Base-by-base conservation (phyloP, 2,113 vertebrate genomes). In the Corythoichthys intestinalis region DNA sequence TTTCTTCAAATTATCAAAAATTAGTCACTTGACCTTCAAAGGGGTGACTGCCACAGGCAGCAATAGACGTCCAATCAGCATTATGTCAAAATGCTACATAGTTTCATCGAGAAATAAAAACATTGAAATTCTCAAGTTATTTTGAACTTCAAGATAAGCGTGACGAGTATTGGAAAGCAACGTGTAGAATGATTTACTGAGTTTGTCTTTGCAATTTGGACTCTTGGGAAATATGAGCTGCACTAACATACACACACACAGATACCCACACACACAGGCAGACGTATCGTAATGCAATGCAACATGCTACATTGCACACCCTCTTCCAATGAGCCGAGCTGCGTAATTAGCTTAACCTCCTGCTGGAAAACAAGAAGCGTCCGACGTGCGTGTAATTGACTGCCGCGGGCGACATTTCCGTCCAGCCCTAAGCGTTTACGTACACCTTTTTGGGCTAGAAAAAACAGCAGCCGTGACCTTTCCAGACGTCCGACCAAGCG, bases 141-240 rank as follows among this genome's bases (percentile, higher is more conserved):
- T 28, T 28, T 28, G 20, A 28, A 28, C 20, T 28, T 28, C 20
- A 28, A 28, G 20, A 28, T 28, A 28, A 28, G 20, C 20, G 59
- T 69, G 66, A 52, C 17, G 72, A 67, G 39, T 56, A 73, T 63
- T 61, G 60, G 64, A 72, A 57, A 57, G 47, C 69, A 39, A 37
- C 61, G 63, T 57, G 69, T 71, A 78, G 67, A 72, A 84, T 85
- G 80, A 86, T 87, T 88, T 87, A 87, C 61, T 79, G 80, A 85
- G 73, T 77, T 28, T 75, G 76, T 79, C 77, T 86, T 82, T 83
- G 77, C 81, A 81, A 78, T 73, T 69, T 49, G 54, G 74, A 70
- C 85, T 85, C 83, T 54, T 70, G 85, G 87, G 84, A 87, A 87
- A 86, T 87, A 83, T 82, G 74, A 83, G 74, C 71, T 63, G 72